These are phyloP conservation scores for Ophion costatus DNA, from an alignment of 2,888 invertebrate species.

Conservation along the genomic window DNA sequence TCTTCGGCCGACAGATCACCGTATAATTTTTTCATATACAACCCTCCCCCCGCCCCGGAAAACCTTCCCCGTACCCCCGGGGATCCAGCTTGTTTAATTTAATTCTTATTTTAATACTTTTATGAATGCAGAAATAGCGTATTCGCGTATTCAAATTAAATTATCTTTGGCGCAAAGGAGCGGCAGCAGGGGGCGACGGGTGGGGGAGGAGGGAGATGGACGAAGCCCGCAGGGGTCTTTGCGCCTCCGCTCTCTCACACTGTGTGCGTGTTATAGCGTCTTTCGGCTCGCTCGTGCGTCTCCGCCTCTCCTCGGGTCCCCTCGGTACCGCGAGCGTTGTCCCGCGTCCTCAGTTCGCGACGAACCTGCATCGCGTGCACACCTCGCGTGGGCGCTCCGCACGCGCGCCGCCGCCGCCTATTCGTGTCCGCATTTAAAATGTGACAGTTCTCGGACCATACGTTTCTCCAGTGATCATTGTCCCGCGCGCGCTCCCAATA, in stretches of 20 bases:
- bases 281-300: slow-evolving; percentile 70
- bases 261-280: slow-evolving; percentile 64
- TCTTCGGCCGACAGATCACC: slow-evolving; percentile 10
- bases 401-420: slow-evolving; percentile 57
- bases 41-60: neutral
- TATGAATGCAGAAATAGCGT: slow-evolving; percentile 59
- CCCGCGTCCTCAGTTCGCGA: slow-evolving; percentile 80
- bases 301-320: slow-evolving; percentile 77
- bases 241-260: slow-evolving; percentile 58
- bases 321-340: slow-evolving; percentile 73
- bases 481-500: neutral
- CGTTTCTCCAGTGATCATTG: neutral
- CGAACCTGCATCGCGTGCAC: slow-evolving; percentile 78
- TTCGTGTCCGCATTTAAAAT: slow-evolving; percentile 50
- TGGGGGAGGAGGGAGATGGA: slow-evolving; percentile 19
- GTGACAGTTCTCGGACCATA: slow-evolving; percentile 60
- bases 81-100: slow-evolving; percentile 34
- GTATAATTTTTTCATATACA: slow-evolving; percentile 42
- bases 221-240: slow-evolving; percentile 50
- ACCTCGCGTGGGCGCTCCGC: slow-evolving; percentile 57
- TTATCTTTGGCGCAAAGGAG: slow-evolving; percentile 27
- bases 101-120: slow-evolving; percentile 61
- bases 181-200: neutral
- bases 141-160: slow-evolving; percentile 63
- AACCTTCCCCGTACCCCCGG: neutral